Evolutionary conservation across 23 tunicate genomes (phyloP).

Genomic region (Ciona savignyi): DNA sequence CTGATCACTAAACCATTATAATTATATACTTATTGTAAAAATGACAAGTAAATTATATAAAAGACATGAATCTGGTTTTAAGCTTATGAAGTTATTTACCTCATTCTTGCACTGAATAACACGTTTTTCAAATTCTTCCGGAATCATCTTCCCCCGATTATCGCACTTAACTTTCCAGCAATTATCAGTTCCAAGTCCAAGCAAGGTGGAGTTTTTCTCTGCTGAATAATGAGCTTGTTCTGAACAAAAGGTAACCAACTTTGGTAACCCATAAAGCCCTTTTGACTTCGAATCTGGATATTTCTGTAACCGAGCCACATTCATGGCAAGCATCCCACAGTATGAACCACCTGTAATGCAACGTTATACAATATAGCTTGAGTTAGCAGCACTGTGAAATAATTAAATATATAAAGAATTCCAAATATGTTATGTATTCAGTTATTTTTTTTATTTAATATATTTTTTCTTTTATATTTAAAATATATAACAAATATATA

Average conservation of each 20-base stretch:
- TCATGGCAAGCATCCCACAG: conserved; percentile 46
- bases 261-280: conserved; percentile 23
- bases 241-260: conserved; percentile 28
- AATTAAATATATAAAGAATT: too few relatives aligned
- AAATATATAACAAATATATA: too few relatives aligned
- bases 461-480: too few relatives aligned
- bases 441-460: too few relatives aligned
- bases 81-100: too few relatives aligned
- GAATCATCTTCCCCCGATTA: conserved; percentile 59
- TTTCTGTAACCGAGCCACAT: conserved; percentile 28
- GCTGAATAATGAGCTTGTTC: conserved; percentile 79
- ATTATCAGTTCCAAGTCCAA: conserved; percentile 51
- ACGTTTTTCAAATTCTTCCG: conserved; percentile 42
- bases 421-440: too few relatives aligned
- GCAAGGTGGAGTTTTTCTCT: conserved; percentile 40
- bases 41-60: too few relatives aligned
- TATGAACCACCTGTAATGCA: conserved; percentile 34
- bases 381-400: too few relatives aligned
- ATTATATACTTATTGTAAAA: too few relatives aligned
- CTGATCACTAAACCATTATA: too few relatives aligned
- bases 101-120: conserved; percentile 16
- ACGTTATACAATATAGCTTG: neutral
- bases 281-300: conserved; percentile 30
- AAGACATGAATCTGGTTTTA: too few relatives aligned
- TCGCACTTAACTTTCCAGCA: conserved; percentile 46